Percentiles rank a stretch among this genome's conserved stretches.
phyloP scores from a whole-genome alignment of 2,113 vertebrate species.

The Platysteira castanea region DNA sequence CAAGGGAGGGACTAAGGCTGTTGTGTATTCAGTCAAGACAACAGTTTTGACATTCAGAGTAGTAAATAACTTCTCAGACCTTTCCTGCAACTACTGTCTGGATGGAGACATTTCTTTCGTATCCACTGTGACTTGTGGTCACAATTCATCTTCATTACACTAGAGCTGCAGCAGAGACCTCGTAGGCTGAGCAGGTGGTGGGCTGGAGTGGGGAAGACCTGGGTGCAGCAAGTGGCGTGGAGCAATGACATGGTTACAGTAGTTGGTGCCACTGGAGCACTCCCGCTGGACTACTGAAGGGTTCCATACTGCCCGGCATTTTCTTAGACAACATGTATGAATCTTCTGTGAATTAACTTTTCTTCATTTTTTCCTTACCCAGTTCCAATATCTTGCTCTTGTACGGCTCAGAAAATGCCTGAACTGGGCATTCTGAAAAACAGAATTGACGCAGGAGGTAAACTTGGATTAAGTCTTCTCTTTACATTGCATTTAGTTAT shows the following conservation, averaged over 20 bases:
- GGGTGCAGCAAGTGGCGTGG: neutral
- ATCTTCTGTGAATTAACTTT: neutral
- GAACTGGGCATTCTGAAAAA: neutral
- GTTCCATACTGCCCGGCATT: accelerated
- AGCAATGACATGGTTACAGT: accelerated
- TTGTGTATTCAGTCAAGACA: neutral
- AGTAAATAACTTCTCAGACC: neutral
- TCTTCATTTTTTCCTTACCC: neutral
- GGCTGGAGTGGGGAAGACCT: neutral
- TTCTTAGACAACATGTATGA: neutral
- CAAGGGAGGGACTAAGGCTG: neutral
- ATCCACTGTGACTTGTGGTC: neutral
- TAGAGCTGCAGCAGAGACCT: neutral
- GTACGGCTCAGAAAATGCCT: neutral
- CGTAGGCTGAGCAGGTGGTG: accelerated
- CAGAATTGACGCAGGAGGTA: neutral
- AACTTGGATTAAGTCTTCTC: neutral
- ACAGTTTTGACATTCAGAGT: neutral
- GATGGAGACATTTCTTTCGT: neutral
- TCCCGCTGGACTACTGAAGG: neutral
- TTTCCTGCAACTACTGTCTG: neutral
- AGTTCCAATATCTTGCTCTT: neutral
- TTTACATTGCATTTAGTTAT: neutral
- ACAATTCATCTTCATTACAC: neutral
- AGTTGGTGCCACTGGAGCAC: neutral